Evolutionary conservation across 2,797 vertebrate genomes (phyloP).

Genomic region (Lepilemur ruficaudatus): DNA sequence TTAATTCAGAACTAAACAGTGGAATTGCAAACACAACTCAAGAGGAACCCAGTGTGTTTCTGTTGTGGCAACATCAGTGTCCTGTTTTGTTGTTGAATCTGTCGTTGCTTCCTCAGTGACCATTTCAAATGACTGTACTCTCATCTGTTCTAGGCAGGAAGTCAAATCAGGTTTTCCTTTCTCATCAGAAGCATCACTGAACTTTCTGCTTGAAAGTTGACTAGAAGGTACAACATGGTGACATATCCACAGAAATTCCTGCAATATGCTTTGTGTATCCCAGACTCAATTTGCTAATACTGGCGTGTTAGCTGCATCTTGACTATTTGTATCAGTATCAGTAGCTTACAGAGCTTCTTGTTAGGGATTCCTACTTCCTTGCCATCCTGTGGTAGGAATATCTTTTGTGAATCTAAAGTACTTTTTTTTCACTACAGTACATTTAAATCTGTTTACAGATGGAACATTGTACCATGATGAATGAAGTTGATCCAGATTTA

Average conservation of each 20-base stretch:
- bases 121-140: constrained; percentile 93
- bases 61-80: constrained; percentile 79
- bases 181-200: constrained; percentile 88
- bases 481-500: constrained; percentile 92
- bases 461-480: constrained; percentile 92
- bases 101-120: constrained; percentile 89
- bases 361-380: constrained; percentile 88
- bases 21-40: constrained; percentile 94
- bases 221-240: constrained; percentile 92
- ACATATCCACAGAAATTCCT: constrained; percentile 93
- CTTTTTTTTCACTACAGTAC: constrained; percentile 78
- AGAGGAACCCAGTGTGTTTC: constrained; percentile 93
- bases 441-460: constrained; percentile 90
- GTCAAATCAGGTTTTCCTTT: constrained; percentile 91
- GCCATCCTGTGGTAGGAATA: constrained; percentile 94
- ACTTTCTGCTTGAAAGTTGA: constrained; percentile 85
- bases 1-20: constrained; percentile 93
- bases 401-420: constrained; percentile 95
- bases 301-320: constrained; percentile 89
- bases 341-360: constrained; percentile 93
- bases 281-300: constrained; percentile 91
- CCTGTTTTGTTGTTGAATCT: constrained; percentile 86
- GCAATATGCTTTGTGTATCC: constrained; percentile 92
- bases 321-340: constrained; percentile 93
- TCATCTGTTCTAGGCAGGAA: constrained; percentile 91